Percentiles rank a stretch among this genome's conserved stretches.
phyloP scores from a whole-genome alignment of 2,888 invertebrate genomes.

The Amiota minor region DNA sequence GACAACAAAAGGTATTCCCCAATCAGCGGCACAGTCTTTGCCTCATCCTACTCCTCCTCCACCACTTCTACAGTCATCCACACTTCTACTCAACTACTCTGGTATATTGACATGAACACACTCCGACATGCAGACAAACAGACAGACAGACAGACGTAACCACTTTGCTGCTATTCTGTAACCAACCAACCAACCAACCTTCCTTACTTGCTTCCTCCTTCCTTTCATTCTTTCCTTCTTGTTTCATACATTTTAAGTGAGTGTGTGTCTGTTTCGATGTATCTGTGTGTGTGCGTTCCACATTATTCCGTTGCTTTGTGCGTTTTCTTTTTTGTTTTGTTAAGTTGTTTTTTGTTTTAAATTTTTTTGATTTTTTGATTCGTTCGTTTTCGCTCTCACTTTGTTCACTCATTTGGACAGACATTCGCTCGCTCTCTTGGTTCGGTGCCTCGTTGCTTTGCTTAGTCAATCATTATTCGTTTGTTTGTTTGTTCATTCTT shows the following conservation, averaged over 20 bases:
- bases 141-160: slow-evolving; percentile 29
- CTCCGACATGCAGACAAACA: slow-evolving; percentile 34
- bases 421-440: too few species aligned
- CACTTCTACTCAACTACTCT: slow-evolving; percentile 57
- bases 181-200: slow-evolving; percentile 43
- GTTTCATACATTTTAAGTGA: not conserved
- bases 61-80: not conserved
- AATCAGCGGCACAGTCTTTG: slow-evolving; percentile 5
- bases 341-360: slow-evolving; percentile 36
- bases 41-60: not conserved
- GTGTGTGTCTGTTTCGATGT: slow-evolving; percentile 31
- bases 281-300: slow-evolving; percentile 53
- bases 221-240: not conserved
- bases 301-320: slow-evolving; percentile 57
- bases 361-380: slow-evolving; percentile 32
- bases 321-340: slow-evolving; percentile 42
- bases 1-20: slow-evolving; percentile 23
- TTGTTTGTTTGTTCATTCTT: too few species aligned
- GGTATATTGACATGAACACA: too few species aligned
- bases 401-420: slow-evolving; percentile 44
- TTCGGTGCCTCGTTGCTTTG: too few species aligned
- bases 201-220: not conserved
- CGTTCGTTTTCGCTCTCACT: slow-evolving; percentile 62
- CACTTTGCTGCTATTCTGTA: too few species aligned
- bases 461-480: too few species aligned